A percentile compares a stretch with the other conserved stretches of the same genome.
Evolutionary conservation across 1,140 invertebrate species (phyloP).

Genomic region (Trachymyrmex cornetzi): DNA sequence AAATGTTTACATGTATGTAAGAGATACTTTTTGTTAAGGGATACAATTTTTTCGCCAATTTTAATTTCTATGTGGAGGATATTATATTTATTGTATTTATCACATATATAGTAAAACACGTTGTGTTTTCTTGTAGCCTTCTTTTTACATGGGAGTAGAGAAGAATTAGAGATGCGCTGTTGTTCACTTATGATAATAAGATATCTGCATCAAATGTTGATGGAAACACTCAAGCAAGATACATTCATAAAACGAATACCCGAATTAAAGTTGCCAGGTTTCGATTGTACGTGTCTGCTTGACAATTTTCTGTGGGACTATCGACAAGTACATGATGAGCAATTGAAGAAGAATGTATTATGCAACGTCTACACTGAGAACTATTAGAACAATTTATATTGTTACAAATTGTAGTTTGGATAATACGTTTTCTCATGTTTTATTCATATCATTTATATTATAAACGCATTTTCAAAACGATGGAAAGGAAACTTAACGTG

Average conservation of each 20-base stretch:
- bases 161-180: conserved; percentile 5
- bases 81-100: conserved; percentile 2
- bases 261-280: not conserved
- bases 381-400: not conserved
- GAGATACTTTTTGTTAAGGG: not conserved
- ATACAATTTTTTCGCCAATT: not conserved
- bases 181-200: not conserved
- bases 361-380: not conserved
- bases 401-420: not conserved
- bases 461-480: not conserved
- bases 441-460: not conserved
- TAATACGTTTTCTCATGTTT: not conserved
- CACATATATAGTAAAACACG: not conserved
- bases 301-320: conserved; percentile 21
- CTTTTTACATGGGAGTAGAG: not conserved
- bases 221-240: no score
- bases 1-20: not conserved
- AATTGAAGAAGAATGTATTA: not conserved
- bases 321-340: not conserved
- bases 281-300: not conserved
- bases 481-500: not conserved
- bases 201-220: no score
- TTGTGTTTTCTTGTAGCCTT: not conserved
- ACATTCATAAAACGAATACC: not conserved
- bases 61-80: not conserved